Evolutionary conservation across 2,113 vertebrate genomes (phyloP).

Genomic region (Colistium nudipinnis): DNA sequence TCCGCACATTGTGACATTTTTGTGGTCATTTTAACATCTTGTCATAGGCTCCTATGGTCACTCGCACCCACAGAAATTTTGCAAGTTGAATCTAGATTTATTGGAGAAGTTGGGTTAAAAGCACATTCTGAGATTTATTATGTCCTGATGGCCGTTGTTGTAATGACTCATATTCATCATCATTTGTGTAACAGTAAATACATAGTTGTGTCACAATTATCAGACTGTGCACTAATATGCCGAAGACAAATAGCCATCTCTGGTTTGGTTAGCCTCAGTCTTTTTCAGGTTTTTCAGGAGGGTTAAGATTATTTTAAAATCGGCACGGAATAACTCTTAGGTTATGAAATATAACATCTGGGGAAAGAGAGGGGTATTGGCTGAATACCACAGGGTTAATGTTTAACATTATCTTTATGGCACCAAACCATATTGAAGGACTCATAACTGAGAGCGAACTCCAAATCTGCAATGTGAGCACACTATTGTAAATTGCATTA

Average conservation of each 20-base stretch:
- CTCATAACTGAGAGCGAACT: not conserved
- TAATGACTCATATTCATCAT: not conserved
- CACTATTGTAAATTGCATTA: too few species aligned
- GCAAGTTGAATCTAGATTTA: not conserved
- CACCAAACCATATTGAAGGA: not conserved
- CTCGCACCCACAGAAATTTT: not conserved
- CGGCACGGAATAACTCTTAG: not conserved
- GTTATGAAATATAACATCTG: not conserved
- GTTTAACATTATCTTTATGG: not conserved
- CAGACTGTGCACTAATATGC: not conserved
- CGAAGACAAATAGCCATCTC: not conserved
- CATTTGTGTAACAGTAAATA: not conserved
- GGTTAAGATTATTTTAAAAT: too few species aligned
- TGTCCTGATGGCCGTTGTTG: not conserved
- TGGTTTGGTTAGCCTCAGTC: not conserved
- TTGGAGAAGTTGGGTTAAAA: not conserved
- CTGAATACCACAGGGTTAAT: not conserved
- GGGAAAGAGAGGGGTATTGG: not conserved
- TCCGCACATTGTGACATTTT: not conserved
- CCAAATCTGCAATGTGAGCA: not conserved
- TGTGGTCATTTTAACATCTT: not conserved
- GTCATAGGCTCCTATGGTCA: not conserved
- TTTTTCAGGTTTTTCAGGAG: too few species aligned
- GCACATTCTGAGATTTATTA: not conserved
- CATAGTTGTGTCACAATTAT: not conserved